Percentiles rank a stretch among this genome's conserved stretches.
These are phyloP conservation scores for Tympanoctomys barrerae DNA, from an alignment of 2,797 vertebrate genomes.

Conservation along the genomic window DNA sequence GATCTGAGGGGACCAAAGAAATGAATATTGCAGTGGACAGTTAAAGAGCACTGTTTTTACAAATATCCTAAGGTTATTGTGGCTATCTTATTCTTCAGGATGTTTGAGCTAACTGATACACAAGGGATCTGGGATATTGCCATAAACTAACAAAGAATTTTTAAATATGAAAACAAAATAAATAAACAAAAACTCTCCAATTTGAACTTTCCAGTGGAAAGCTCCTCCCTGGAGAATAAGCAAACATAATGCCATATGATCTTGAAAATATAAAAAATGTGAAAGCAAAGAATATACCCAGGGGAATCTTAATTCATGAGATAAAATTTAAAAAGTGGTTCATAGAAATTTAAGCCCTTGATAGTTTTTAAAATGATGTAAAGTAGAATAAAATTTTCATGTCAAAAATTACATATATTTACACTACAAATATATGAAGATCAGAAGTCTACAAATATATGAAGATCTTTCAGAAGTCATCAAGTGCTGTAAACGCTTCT, in stretches of 20 bases:
- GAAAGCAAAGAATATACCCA: conserved; percentile 49
- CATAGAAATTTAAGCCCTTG: conserved; percentile 57
- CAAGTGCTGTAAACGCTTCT: conserved; percentile 26
- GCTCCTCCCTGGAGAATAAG: conserved; percentile 41
- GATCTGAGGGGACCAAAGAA: conserved; percentile 53
- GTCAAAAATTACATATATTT: conserved; percentile 47
- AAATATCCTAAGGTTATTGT: conserved; percentile 70
- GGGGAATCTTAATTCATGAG: conserved; percentile 47
- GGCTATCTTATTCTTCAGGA: conserved; percentile 53
- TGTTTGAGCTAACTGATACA: conserved; percentile 71
- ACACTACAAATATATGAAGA: conserved; percentile 41
- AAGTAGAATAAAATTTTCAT: conserved; percentile 54
- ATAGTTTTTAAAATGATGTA: conserved; percentile 20
- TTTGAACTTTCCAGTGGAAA: conserved; percentile 33
- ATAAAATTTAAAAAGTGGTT: conserved; percentile 54
- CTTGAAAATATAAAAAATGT: conserved; percentile 65
- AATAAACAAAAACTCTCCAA: conserved; percentile 15
- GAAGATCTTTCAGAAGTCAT: conserved; percentile 31
- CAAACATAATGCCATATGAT: background rate
- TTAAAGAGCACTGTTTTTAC: conserved; percentile 42
- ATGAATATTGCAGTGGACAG: background rate
- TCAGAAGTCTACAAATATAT: conserved; percentile 45
- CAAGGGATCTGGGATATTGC: background rate
- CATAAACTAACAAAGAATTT: background rate
- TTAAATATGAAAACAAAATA: conserved; percentile 55